A percentile compares a stretch with the other conserved stretches of the same genome.
Conservation (phyloP, 2,113 vertebrate genomes). For the Cygnus buccinator region DNA sequence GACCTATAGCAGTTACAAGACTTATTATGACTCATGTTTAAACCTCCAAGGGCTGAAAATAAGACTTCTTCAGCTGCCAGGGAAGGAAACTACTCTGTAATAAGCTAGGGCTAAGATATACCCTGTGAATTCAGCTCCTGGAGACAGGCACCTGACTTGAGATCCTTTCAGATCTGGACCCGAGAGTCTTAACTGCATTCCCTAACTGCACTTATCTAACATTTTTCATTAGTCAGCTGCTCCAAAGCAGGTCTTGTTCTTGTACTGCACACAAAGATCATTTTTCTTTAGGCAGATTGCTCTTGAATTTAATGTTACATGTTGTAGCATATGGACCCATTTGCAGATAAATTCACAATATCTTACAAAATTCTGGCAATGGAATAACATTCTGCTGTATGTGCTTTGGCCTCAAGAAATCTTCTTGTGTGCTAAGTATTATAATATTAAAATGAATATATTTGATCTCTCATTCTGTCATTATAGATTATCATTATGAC, state of each 20-base stretch:
- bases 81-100: not conserved
- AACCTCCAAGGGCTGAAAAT: slow-evolving; percentile 3
- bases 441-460: slow-evolving; percentile 9
- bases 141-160: not conserved
- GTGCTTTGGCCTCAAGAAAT: slow-evolving; percentile 4
- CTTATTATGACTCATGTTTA: slow-evolving; percentile 32
- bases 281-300: not conserved
- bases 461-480: not conserved
- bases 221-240: not conserved
- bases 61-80: slow-evolving; percentile 15
- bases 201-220: not conserved
- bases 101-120: slow-evolving; percentile 4
- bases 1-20: slow-evolving; percentile 3
- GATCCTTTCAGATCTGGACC: not conserved
- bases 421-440: not conserved
- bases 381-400: not conserved
- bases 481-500: slow-evolving; percentile 7
- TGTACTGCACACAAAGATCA: not conserved
- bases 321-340: not conserved
- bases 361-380: slow-evolving; percentile 6
- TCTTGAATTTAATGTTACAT: not conserved
- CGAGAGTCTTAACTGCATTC: not conserved
- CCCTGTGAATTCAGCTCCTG: not conserved
- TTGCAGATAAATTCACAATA: slow-evolving; percentile 27
- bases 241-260: not conserved